Evolutionary conservation across 1,140 invertebrate species (phyloP).

Genomic region (Zaprionus africanus): DNA sequence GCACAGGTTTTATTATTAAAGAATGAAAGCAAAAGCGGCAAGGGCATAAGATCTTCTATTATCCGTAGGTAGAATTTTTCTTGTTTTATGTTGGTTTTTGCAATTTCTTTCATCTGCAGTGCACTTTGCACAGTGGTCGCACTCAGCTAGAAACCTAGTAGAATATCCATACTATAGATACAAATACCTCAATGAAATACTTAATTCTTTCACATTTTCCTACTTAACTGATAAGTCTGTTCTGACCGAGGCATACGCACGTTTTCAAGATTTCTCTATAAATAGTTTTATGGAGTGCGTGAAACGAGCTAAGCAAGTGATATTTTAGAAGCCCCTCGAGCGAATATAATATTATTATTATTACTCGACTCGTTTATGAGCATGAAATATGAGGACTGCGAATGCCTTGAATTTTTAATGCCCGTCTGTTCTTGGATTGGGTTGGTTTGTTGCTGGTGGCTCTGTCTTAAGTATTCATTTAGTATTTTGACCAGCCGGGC

Average conservation of each 20-base stretch:
- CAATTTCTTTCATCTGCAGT: constrained; percentile 8
- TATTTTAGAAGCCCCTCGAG: constrained; percentile 24
- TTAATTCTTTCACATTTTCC: neutral
- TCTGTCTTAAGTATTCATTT: neutral
- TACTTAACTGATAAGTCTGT: constrained; percentile 2
- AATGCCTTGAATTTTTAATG: constrained; percentile 20
- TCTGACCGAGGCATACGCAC: neutral
- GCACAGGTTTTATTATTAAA: too few relatives aligned
- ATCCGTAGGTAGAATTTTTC: too few relatives aligned
- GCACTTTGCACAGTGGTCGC: constrained; percentile 14
- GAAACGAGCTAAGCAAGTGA: constrained; percentile 27
- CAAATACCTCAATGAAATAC: neutral
- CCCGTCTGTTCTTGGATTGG: neutral
- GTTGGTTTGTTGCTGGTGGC: neutral
- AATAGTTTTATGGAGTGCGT: constrained; percentile 37
- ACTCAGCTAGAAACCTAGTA: neutral
- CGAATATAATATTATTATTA: constrained; percentile 22
- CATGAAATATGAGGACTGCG: constrained; percentile 23
- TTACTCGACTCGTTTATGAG: constrained; percentile 35
- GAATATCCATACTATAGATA: neutral
- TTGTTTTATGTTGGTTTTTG: constrained; percentile 5
- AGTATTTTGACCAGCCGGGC: constrained; percentile 1
- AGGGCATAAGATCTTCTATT: too few relatives aligned
- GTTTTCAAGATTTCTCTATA: constrained; percentile 4
- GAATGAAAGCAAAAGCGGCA: too few relatives aligned